These are phyloP conservation scores for Dunckerocampus dactyliophorus DNA, from an alignment of 2,113 vertebrate species.

Conservation along the genomic window DNA sequence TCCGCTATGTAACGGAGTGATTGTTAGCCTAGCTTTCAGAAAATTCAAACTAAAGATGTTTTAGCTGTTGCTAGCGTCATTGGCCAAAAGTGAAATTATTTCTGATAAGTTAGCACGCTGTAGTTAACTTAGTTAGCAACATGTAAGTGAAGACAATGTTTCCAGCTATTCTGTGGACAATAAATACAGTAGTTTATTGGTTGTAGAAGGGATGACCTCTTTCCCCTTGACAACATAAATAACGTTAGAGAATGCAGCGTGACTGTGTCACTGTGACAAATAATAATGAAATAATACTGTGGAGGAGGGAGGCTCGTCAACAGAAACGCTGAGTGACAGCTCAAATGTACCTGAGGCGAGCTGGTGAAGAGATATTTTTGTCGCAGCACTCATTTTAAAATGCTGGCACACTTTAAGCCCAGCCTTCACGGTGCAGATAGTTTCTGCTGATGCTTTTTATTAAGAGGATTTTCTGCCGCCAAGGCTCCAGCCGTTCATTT, in stretches of 20 bases:
- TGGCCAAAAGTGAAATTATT: no score
- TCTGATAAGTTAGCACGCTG: no score
- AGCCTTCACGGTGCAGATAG: no score
- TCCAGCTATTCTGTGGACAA: no score
- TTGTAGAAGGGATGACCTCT: not conserved
- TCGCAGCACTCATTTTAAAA: not conserved
- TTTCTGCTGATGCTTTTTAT: no score
- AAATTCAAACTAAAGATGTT: no score
- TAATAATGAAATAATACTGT: not conserved
- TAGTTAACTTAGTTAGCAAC: not conserved
- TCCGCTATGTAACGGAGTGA: no score
- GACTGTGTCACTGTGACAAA: constrained; percentile 8
- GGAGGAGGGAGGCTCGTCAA: constrained; percentile 3
- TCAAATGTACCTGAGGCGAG: constrained; percentile 3
- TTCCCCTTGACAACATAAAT: not conserved
- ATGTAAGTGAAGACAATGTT: not conserved
- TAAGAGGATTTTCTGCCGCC: no score
- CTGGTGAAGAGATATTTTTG: constrained; percentile 12
- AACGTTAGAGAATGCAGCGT: not conserved
- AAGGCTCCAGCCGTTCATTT: not conserved
- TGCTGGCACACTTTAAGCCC: not conserved
- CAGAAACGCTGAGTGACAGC: constrained; percentile 21
- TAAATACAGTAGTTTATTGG: not conserved
- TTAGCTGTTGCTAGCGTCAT: no score
- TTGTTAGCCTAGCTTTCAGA: no score